phyloP scores from a whole-genome alignment of 2,113 vertebrate species.

The Malurus cyaneus region DNA sequence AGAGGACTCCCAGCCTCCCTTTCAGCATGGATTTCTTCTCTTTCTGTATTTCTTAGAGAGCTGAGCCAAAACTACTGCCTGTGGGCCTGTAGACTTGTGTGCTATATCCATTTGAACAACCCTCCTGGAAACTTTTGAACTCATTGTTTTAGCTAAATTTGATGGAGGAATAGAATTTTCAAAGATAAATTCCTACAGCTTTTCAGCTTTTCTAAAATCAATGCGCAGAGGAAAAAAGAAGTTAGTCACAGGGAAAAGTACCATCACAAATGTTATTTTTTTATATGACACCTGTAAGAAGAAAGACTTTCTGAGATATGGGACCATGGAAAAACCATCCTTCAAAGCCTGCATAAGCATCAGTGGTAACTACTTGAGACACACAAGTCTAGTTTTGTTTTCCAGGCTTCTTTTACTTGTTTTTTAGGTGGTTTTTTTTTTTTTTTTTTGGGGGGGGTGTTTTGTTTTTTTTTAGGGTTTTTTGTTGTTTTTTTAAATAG shows the following conservation, averaged over 20 bases:
- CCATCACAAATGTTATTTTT: not conserved
- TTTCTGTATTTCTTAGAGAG: not conserved
- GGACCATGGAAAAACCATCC: not conserved
- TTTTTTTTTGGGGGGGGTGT: not conserved
- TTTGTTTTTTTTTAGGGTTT: fast-evolving
- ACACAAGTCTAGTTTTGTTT: not conserved
- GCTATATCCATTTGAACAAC: not conserved
- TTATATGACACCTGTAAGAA: not conserved
- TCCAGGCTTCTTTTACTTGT: fast-evolving
- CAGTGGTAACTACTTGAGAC: not conserved
- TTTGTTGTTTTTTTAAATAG: not conserved
- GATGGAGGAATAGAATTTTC: not conserved
- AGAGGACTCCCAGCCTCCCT: not conserved
- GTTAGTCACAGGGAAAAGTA: not conserved
- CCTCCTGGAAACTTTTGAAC: not conserved
- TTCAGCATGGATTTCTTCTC: not conserved
- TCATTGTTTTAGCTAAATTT: not conserved
- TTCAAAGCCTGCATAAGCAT: not conserved
- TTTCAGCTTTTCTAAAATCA: not conserved
- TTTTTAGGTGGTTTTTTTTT: not conserved
- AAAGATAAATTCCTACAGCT: not conserved
- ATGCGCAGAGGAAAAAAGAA: not conserved
- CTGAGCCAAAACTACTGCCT: not conserved
- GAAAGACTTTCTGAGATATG: not conserved
- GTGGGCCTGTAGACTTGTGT: not conserved